Base-by-base conservation (phyloP, 2,113 vertebrate genomes). In the Hoplias malabaricus region DNA sequence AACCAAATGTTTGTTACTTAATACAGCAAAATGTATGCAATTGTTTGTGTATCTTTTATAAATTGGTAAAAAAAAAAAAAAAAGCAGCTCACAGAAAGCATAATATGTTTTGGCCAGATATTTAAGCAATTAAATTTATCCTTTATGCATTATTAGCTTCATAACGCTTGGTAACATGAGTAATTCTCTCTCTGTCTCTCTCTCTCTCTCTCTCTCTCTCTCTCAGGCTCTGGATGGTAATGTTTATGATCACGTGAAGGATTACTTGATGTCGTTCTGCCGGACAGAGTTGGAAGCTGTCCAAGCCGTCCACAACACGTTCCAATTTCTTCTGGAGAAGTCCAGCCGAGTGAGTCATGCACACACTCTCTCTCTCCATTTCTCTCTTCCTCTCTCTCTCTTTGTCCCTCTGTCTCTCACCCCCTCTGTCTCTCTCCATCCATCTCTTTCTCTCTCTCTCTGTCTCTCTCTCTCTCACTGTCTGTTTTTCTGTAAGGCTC, bases 241-340 rank as follows among this genome's bases (percentile, higher is more conserved):
- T 65, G 85, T 96, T 0, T 95, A 95, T 40, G 94, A 95, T 71
- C 95, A 96, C 73, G 92, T 96, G 57, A 96, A 95, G 87, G 95
- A 96, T 86, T 96, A 96, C 89, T 92, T 96, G 86, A 92, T 94
- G 90, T 93, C 93, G 70, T 93, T 98, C 89, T 98, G 94, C 90
- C 94, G 93, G 63, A 98, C 96, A 21, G 98, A 99, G 65, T 93
- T 99, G 75, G 97, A 99, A 89, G 92, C 94, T 2, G 98, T 95
- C 78, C 96, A 98, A 87, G 93, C 95, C 78, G 90, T 96, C 77
- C 96, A 99, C 84, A 98, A 93, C 89, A 97, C 97, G 11, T 99
- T 96, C 92, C 96, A 98, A 85, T 98, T 98, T 86, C 90, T 99
- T 79, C 91, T 99, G 92, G 97, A 99, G 89, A 96, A 95, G 86